A percentile compares a stretch with the other conserved stretches of the same genome.
Conservation (phyloP, 2,888 invertebrate species). For the Phorcus lineatus region DNA sequence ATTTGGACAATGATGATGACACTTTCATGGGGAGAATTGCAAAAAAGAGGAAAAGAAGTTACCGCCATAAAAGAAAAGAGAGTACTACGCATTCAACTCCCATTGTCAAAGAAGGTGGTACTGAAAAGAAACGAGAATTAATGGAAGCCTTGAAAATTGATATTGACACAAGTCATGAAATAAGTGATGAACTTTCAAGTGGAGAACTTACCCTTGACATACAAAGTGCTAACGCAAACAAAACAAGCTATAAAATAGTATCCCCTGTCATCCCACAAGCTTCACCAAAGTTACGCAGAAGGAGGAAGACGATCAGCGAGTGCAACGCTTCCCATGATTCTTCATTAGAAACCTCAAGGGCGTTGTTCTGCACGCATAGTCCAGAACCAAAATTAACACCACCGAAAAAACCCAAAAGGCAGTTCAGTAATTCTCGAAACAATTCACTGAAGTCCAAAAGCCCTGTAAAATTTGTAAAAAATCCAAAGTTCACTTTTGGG, state of each 20-base stretch:
- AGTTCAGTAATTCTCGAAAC: slow-evolving; percentile 35
- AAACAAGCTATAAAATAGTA: slow-evolving; percentile 53
- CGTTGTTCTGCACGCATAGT: slow-evolving; percentile 33
- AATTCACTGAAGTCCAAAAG: slow-evolving; percentile 34
- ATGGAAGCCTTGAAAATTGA: slow-evolving; percentile 61
- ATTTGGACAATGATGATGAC: slow-evolving; percentile 79
- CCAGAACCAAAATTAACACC: slow-evolving; percentile 43
- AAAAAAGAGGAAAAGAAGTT: slow-evolving; percentile 53
- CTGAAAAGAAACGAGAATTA: slow-evolving; percentile 53
- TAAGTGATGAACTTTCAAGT: neutral
- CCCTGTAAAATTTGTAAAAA: slow-evolving; percentile 54
- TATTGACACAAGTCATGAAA: slow-evolving; percentile 31
- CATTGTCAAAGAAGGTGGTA: neutral
- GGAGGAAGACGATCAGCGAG: slow-evolving; percentile 62
- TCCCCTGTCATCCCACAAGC: slow-evolving; percentile 68
- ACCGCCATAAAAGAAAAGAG: slow-evolving; percentile 48
- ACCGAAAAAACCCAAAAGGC: slow-evolving; percentile 44
- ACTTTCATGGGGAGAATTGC: slow-evolving; percentile 46
- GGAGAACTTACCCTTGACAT: slow-evolving; percentile 13
- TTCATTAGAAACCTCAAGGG: slow-evolving; percentile 43
- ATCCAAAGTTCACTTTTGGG: slow-evolving; percentile 90
- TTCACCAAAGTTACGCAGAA: slow-evolving; percentile 58
- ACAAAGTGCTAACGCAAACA: neutral
- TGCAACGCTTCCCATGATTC: slow-evolving; percentile 33
- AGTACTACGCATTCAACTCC: neutral